Percentiles rank a stretch among this genome's conserved stretches.
phyloP scores from a whole-genome alignment of 2,113 vertebrate species.

The Promerops cafer region DNA sequence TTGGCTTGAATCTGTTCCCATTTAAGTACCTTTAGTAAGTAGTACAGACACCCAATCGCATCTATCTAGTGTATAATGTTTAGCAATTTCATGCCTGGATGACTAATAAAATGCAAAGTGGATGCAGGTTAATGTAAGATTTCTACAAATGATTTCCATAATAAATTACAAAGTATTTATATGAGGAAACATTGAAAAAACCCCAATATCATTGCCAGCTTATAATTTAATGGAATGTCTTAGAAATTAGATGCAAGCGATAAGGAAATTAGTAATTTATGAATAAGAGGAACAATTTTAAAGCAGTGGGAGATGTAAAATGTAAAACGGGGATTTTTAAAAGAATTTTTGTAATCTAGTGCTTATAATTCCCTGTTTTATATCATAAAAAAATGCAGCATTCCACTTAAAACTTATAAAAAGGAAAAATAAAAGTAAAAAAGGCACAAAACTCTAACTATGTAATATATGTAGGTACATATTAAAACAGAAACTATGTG shows the following conservation, averaged over 20 bases:
- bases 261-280: background rate
- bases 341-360: background rate
- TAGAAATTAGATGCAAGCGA: background rate
- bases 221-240: background rate
- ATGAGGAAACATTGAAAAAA: background rate
- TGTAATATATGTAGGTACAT: background rate
- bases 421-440: background rate
- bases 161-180: background rate
- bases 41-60: background rate
- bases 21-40: background rate
- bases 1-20: background rate
- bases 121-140: background rate
- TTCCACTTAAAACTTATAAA: background rate
- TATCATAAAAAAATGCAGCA: background rate
- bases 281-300: background rate
- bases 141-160: background rate
- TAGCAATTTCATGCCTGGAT: conserved; percentile 1
- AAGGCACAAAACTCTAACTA: background rate
- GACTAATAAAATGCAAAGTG: background rate
- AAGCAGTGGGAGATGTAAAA: background rate
- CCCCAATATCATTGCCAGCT: background rate
- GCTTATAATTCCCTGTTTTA: background rate
- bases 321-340: background rate
- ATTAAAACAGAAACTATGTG: background rate
- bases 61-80: background rate